Evolutionary conservation across 2,797 vertebrate species (phyloP).

Genomic region (Alectoris magna): DNA sequence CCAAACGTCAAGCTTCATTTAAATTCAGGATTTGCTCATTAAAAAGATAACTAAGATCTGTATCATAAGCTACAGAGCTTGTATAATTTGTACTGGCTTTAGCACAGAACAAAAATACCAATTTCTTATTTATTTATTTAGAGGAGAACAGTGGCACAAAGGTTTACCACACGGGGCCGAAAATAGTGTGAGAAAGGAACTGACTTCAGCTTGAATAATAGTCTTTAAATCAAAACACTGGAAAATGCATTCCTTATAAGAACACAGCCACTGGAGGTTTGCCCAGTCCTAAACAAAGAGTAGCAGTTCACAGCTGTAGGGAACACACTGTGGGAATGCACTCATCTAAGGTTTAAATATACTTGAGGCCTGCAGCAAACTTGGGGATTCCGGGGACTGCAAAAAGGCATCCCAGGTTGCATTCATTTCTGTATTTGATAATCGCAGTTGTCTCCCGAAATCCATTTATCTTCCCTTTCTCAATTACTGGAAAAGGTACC

Average conservation of each 20-base stretch:
- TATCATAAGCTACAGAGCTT: neutral
- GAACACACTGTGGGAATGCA: neutral
- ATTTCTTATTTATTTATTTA: neutral
- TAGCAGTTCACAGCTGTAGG: conserved; percentile 58
- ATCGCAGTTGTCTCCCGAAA: neutral
- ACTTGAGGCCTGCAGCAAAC: conserved; percentile 16
- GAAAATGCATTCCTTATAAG: conserved; percentile 71
- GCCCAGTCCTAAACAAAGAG: conserved; percentile 62
- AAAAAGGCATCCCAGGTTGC: neutral
- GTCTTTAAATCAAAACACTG: conserved; percentile 73
- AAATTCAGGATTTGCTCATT: neutral
- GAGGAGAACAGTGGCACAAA: conserved; percentile 51
- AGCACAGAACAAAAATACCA: conserved; percentile 20
- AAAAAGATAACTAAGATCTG: neutral
- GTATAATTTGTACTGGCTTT: neutral
- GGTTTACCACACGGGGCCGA: conserved; percentile 64
- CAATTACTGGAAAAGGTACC: neutral
- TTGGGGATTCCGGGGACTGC: neutral
- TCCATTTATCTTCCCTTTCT: neutral
- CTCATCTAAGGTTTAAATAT: neutral
- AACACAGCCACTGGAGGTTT: conserved; percentile 60
- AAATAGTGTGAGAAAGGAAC: conserved; percentile 75
- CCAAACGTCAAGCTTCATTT: neutral
- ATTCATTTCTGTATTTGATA: neutral
- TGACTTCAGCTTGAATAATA: conserved; percentile 72